Evolutionary conservation across 1,140 invertebrate genomes (phyloP).

Genomic region (Drosophila persimilis): DNA sequence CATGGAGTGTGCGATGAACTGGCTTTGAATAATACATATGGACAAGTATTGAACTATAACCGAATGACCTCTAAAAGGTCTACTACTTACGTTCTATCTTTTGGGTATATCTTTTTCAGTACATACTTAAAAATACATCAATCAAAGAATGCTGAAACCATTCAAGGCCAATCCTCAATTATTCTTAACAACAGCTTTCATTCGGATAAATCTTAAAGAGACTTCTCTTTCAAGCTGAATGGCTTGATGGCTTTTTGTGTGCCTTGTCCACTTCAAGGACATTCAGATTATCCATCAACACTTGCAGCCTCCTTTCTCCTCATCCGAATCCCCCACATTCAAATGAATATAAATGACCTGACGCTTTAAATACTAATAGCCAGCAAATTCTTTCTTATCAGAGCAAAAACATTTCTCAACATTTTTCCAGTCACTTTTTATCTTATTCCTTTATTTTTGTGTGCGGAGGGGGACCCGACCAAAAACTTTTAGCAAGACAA

Average conservation of each 20-base stretch:
- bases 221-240: slow-evolving; percentile 21
- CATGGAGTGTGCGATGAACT: background rate
- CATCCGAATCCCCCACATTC: slow-evolving; percentile 13
- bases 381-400: slow-evolving; percentile 77
- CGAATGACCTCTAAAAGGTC: background rate
- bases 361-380: slow-evolving; percentile 81
- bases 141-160: too few relatives aligned
- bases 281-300: slow-evolving; percentile 57
- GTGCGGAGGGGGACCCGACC: background rate
- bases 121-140: too few relatives aligned
- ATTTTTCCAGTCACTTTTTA: slow-evolving; percentile 67
- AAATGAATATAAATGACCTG: slow-evolving; percentile 81
- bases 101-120: too few relatives aligned
- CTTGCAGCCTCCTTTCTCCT: slow-evolving; percentile 38
- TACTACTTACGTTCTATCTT: too few relatives aligned
- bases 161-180: too few relatives aligned
- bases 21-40: slow-evolving; percentile 13
- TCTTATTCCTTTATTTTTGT: slow-evolving; percentile 44
- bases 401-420: slow-evolving; percentile 59
- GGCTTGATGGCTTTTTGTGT: slow-evolving; percentile 37
- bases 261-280: slow-evolving; percentile 45
- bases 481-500: slow-evolving; percentile 76
- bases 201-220: slow-evolving; percentile 2
- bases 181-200: background rate
- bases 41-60: background rate